phyloP scores from a whole-genome alignment of 2,113 vertebrate genomes.

The Cranoglanis bouderius region DNA sequence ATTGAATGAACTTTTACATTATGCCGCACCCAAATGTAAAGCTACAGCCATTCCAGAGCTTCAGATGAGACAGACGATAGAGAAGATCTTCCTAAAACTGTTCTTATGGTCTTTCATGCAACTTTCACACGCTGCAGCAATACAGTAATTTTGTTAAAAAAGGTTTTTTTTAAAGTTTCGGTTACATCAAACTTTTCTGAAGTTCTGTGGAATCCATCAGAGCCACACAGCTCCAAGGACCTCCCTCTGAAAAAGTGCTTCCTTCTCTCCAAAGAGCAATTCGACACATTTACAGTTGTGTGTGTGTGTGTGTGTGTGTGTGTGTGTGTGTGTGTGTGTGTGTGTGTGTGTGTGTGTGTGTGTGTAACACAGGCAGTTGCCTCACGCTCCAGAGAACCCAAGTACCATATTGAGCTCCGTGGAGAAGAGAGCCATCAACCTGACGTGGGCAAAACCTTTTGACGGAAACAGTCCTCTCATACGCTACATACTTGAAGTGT shows the following conservation, averaged over 20 bases:
- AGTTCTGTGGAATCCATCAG: neutral
- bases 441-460: conserved; percentile 92
- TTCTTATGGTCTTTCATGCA: neutral
- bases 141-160: too few species aligned
- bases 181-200: neutral
- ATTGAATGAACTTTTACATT: neutral
- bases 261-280: neutral
- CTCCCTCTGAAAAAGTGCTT: neutral
- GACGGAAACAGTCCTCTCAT: conserved; percentile 95
- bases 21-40: neutral
- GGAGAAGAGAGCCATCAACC: conserved; percentile 89
- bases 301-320: neutral
- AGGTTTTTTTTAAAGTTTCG: neutral
- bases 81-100: neutral
- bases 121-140: neutral
- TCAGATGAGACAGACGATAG: too few species aligned
- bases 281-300: neutral
- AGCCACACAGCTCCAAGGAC: neutral
- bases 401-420: conserved; percentile 75
- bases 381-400: conserved; percentile 88
- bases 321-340: conserved; percentile 4
- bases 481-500: conserved; percentile 90
- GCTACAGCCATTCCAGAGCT: neutral
- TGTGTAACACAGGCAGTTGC: conserved; percentile 80
- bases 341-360: conserved; percentile 10